Evolutionary conservation across 2,888 invertebrate species (phyloP).

Genomic region (Phalangium opilio): DNA sequence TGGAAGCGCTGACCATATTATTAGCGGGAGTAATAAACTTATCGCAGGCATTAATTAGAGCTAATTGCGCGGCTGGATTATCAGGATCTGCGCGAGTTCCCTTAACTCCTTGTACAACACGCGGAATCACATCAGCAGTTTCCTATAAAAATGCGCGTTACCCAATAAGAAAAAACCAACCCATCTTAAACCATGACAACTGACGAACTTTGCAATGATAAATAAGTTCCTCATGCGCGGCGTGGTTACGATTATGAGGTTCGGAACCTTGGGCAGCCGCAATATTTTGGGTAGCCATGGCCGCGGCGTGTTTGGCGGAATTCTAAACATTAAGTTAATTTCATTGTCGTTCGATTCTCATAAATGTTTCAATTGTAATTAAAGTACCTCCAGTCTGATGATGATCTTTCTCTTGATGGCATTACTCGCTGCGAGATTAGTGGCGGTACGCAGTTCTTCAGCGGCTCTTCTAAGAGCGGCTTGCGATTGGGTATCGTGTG

Average conservation of each 20-base stretch:
- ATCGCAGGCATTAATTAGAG: slow-evolving; percentile 66
- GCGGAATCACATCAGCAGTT: slow-evolving; percentile 62
- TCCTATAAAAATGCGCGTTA: slow-evolving; percentile 19
- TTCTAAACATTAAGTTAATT: too few species aligned
- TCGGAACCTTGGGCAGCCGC: slow-evolving; percentile 70
- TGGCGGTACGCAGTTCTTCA: slow-evolving; percentile 75
- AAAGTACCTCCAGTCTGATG: slow-evolving; percentile 40
- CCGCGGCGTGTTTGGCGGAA: slow-evolving; percentile 69
- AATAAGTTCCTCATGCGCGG: slow-evolving; percentile 52
- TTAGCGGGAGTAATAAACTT: slow-evolving; percentile 59
- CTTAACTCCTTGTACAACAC: slow-evolving; percentile 60
- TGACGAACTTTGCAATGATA: slow-evolving; percentile 48
- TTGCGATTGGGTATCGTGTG: slow-evolving; percentile 66
- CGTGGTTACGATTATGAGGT: slow-evolving; percentile 51
- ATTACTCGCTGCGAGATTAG: slow-evolving; percentile 69
- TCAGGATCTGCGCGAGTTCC: slow-evolving; percentile 51
- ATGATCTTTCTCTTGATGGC: slow-evolving; percentile 57
- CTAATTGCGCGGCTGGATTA: slow-evolving; percentile 56
- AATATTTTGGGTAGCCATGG: slow-evolving; percentile 79
- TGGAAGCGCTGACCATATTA: slow-evolving; percentile 56
- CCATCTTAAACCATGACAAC: too few species aligned
- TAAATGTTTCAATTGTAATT: slow-evolving; percentile 19
- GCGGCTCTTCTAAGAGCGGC: slow-evolving; percentile 72
- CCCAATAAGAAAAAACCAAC: too few species aligned
- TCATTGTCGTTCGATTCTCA: too few species aligned